These are phyloP conservation scores for Desoria tigrina DNA, from an alignment of 2,888 invertebrate species.

Conservation along the genomic window DNA sequence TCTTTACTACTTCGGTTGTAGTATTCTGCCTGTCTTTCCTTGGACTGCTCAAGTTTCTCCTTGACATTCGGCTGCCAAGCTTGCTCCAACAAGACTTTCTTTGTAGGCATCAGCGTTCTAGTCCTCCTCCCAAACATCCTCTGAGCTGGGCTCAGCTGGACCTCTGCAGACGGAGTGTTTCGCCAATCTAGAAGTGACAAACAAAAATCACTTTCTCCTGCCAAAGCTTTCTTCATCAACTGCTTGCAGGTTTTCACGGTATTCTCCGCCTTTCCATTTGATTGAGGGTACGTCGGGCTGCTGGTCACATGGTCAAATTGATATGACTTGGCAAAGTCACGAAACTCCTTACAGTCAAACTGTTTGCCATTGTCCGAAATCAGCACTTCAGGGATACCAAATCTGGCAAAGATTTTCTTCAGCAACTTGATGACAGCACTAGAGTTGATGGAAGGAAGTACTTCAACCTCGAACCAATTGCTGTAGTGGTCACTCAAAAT, in stretches of 20 bases:
- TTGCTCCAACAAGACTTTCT: conserved; percentile 4
- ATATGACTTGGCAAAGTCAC: conserved; percentile 40
- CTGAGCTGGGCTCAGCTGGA: conserved; percentile 17
- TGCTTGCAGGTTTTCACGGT: conserved; percentile 46
- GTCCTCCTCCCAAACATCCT: conserved; percentile 18
- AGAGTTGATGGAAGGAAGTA: conserved; percentile 29
- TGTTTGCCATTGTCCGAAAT: conserved; percentile 43
- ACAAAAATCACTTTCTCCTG: too few species aligned
- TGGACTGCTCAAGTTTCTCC: background rate
- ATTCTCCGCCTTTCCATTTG: too few species aligned
- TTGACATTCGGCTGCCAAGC: background rate
- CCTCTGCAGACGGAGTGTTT: conserved; percentile 45
- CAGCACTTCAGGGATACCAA: conserved; percentile 40
- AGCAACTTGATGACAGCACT: too few species aligned
- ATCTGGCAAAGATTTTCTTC: too few species aligned
- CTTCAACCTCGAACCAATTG: conserved; percentile 47
- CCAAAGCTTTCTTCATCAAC: too few species aligned
- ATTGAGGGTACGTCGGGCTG: too few species aligned
- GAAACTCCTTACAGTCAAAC: conserved; percentile 32
- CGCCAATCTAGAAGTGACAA: too few species aligned
- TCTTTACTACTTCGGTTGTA: too few species aligned
- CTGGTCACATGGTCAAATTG: too few species aligned
- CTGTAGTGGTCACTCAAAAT: conserved; percentile 50
- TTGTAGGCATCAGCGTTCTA: background rate
- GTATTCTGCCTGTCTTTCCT: conserved; percentile 4